Evolutionary conservation across 2,113 vertebrate genomes (phyloP).

Genomic region (Oreochromis tanganicae): DNA sequence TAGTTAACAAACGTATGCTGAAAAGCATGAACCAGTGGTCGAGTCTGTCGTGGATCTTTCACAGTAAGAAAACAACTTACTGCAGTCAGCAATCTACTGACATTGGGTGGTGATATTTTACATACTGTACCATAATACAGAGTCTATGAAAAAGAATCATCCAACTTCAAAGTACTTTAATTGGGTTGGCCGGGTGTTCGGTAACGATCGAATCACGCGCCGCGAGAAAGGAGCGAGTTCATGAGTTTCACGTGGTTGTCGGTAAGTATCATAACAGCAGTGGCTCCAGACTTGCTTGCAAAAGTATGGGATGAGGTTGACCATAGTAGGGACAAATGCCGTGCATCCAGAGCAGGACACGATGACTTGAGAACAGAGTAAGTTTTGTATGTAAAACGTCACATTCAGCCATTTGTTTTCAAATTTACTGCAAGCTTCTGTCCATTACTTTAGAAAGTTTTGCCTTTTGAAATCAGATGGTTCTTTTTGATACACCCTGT

Average conservation of each 20-base stretch:
- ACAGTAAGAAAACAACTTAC: neutral
- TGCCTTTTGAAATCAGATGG: neutral
- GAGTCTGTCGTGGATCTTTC: neutral
- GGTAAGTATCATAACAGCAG: neutral
- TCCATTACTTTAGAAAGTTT: neutral
- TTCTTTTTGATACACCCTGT: neutral
- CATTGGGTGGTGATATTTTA: fast-evolving
- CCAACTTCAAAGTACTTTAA: neutral
- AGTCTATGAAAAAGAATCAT: neutral
- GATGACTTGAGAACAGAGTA: neutral
- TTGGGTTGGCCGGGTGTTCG: neutral
- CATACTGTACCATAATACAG: neutral
- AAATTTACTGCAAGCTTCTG: neutral
- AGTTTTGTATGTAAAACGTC: neutral
- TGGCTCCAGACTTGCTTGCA: neutral
- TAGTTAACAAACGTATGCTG: neutral
- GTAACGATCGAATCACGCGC: neutral
- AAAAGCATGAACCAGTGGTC: neutral
- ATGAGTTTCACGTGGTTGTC: neutral
- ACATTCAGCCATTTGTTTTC: neutral
- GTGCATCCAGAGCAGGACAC: neutral
- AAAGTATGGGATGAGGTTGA: neutral
- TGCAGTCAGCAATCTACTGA: neutral
- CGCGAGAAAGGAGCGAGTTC: neutral
- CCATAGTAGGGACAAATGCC: neutral